Evolutionary conservation across 2,113 vertebrate species (phyloP).

Genomic region (Polypterus bichir): DNA sequence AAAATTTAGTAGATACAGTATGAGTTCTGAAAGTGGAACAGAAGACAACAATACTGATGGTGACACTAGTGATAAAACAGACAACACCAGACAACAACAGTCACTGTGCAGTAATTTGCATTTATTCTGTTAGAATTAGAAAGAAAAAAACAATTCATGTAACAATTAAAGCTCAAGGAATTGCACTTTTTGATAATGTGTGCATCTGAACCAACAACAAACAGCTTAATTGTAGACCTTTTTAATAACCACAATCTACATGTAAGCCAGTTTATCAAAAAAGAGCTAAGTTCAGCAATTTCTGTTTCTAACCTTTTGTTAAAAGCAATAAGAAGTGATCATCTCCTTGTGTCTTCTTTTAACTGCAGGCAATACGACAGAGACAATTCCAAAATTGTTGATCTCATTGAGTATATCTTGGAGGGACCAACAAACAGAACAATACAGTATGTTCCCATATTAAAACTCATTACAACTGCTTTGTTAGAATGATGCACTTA

Average conservation of each 20-base stretch:
- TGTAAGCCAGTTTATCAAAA: constrained; percentile 1
- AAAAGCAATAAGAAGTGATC: constrained; percentile 14
- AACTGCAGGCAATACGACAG: no score
- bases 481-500: no score
- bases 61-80: constrained; percentile 2
- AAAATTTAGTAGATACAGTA: background rate
- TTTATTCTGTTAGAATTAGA: constrained; percentile 22
- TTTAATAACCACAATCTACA: constrained; percentile 9
- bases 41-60: background rate
- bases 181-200: constrained; percentile 17
- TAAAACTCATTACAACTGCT: no score
- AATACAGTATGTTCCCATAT: no score
- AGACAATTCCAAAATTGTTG: no score
- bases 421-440: no score
- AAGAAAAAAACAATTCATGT: constrained; percentile 16
- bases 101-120: constrained; percentile 16
- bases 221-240: constrained; percentile 6
- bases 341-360: background rate
- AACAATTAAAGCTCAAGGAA: constrained; percentile 16
- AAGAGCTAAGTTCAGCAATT: constrained; percentile 2
- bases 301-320: constrained; percentile 16
- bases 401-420: no score
- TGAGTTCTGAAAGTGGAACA: background rate
- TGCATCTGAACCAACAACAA: constrained; percentile 12
- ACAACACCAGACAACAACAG: constrained; percentile 9